Base-by-base conservation (phyloP, 23 tunicate genomes). In the Ascidia mentula region DNA sequence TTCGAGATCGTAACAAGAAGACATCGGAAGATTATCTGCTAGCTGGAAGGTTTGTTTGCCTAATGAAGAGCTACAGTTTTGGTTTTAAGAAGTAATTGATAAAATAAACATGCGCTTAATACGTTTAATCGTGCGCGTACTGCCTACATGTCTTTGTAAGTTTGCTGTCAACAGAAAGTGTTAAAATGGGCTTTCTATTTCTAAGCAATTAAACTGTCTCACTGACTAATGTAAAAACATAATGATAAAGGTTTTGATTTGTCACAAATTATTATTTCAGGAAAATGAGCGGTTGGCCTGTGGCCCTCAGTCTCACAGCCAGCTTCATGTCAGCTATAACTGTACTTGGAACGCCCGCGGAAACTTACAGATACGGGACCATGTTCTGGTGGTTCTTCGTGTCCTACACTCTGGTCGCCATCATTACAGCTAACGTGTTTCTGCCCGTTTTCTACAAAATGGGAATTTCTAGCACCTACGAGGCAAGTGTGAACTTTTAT, bases 321-420 rank as follows among this genome's bases (percentile, higher is more conserved):
- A 85, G 90, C 72, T 90, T 90, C 73, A 86, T 90, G 87, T 90
- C 96, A 6, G 96, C 94, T 2, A 82, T 88, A 7, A 88, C 89
- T 0, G 89, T 85, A 0, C 89, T 84, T 15, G 95, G 95, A 32
- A 89, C 95, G 20, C 95, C 95, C 8, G 95, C 95, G 8, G 95
- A 89, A 61, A 72, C 79, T 60, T 89, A 89, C 77, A 53, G 42
- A 20, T 89, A 89, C 82, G 95, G 95, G 0, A 84, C 95, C 30
- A 89, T 89, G 95, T 89, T 84, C 78, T 75, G 82, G 82, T 89
- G 95, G 95, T 89, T 85, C 71, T 37, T 84, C 38, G 33, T 85
- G 1, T 42, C 84, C 37, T 89, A 89, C 82, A 80, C 81, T 6
- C 24, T 80, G 53, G 74, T 76, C 1, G 89, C 74, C 7, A 40